These are phyloP conservation scores for Scyliorhinus canicula DNA, from an alignment of 2,797 vertebrate species.

Conservation along the genomic window DNA sequence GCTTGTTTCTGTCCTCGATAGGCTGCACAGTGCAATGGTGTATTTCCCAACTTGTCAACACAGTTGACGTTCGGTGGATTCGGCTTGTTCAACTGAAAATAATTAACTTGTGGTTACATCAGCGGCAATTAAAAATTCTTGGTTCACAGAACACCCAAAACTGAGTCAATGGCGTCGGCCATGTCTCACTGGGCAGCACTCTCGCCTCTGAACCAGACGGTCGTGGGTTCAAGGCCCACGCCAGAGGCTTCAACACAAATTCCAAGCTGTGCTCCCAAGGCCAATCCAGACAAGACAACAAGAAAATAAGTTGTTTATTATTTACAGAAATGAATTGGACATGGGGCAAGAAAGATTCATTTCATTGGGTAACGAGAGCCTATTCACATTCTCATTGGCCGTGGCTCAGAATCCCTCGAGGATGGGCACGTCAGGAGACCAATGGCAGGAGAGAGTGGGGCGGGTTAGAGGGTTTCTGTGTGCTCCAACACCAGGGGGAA, in stretches of 20 bases:
- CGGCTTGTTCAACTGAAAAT: conserved; percentile 65
- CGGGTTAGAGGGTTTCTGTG: too few species aligned
- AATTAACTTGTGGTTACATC: neutral
- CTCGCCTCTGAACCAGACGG: neutral
- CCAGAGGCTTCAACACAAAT: neutral
- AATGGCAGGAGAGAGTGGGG: too few species aligned
- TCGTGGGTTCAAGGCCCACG: neutral
- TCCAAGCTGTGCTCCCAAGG: neutral
- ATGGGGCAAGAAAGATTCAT: neutral
- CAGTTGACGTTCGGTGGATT: conserved; percentile 74
- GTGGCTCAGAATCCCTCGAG: too few species aligned
- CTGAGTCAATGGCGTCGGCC: neutral
- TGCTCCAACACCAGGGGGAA: too few species aligned
- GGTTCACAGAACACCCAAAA: neutral
- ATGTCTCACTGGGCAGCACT: neutral
- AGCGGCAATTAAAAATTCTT: neutral
- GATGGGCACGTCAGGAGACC: too few species aligned
- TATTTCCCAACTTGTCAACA: conserved; percentile 78
- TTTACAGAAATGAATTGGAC: neutral
- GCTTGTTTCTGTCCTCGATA: conserved; percentile 83
- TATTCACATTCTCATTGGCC: neutral
- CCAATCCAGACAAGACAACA: neutral
- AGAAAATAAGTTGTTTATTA: neutral
- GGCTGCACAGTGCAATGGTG: conserved; percentile 80
- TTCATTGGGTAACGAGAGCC: too few species aligned